phyloP scores from a whole-genome alignment of 2,888 invertebrate genomes.

The Buathra laborator region DNA sequence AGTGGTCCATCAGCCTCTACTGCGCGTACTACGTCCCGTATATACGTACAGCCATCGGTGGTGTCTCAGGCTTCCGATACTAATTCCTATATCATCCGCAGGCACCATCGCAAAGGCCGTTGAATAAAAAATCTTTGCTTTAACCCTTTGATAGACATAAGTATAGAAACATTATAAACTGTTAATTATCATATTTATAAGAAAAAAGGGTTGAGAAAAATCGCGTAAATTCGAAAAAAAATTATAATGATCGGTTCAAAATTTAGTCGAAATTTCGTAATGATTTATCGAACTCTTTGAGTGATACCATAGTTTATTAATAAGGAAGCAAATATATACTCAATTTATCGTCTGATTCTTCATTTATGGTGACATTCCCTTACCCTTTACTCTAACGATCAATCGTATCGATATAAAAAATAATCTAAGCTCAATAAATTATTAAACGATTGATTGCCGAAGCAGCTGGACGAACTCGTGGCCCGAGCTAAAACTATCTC shows the following conservation, averaged over 20 bases:
- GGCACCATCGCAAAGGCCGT: neutral
- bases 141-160: neutral
- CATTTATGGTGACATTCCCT: too few species aligned
- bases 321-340: neutral
- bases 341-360: too few species aligned
- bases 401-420: too few species aligned
- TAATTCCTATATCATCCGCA: slow-evolving; percentile 28
- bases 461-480: neutral
- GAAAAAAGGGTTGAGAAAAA: neutral
- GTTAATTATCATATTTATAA: neutral
- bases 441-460: neutral
- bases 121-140: neutral
- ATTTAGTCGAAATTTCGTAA: neutral
- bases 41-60: slow-evolving; percentile 12
- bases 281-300: neutral
- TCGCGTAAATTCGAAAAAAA: neutral
- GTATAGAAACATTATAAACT: neutral
- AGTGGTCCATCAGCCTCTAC: slow-evolving; percentile 66
- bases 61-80: slow-evolving; percentile 54
- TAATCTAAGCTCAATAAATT: neutral
- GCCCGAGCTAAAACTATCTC: slow-evolving; percentile 15
- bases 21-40: slow-evolving; percentile 29
- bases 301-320: too few species aligned
- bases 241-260: neutral
- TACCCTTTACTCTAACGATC: too few species aligned